Conservation (phyloP, 2,888 invertebrate genomes). For the Xanthorhoe designata region DNA sequence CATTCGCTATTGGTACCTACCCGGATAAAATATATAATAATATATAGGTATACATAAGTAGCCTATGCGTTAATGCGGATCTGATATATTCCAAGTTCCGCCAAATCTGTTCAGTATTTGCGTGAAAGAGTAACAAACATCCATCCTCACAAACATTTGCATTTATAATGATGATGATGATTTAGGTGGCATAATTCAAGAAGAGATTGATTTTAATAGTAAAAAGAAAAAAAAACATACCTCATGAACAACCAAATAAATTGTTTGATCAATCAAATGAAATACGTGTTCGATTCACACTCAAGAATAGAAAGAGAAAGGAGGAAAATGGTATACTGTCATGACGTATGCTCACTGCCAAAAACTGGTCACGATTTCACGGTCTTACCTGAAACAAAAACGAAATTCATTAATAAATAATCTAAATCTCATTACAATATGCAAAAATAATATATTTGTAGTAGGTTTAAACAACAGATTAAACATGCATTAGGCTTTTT, state of each 20-base stretch:
- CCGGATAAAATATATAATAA: too few species aligned
- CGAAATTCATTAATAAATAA: conserved; percentile 1
- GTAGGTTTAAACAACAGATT: not conserved
- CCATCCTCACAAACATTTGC: too few species aligned
- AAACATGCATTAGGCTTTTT: not conserved
- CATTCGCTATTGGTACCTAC: too few species aligned
- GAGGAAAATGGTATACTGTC: not conserved
- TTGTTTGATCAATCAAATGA: not conserved
- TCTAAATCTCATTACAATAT: not conserved
- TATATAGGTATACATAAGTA: too few species aligned
- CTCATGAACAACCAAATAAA: not conserved
- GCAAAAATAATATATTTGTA: not conserved
- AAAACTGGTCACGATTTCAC: not conserved
- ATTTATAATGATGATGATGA: too few species aligned
- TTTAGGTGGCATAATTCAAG: too few species aligned
- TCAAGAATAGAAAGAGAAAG: not conserved
- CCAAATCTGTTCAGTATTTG: too few species aligned
- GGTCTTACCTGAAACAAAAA: conserved; percentile 28
- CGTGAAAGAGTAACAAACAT: too few species aligned
- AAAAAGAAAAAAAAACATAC: too few species aligned
- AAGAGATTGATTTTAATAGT: too few species aligned
- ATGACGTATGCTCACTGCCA: not conserved
- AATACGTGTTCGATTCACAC: not conserved
- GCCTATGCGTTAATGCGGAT: too few species aligned
- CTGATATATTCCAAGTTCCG: too few species aligned